Percentiles rank a stretch among this genome's conserved stretches.
These are phyloP conservation scores for Andricus grossulariae DNA, from an alignment of 1,140 invertebrate genomes.

Conservation along the genomic window DNA sequence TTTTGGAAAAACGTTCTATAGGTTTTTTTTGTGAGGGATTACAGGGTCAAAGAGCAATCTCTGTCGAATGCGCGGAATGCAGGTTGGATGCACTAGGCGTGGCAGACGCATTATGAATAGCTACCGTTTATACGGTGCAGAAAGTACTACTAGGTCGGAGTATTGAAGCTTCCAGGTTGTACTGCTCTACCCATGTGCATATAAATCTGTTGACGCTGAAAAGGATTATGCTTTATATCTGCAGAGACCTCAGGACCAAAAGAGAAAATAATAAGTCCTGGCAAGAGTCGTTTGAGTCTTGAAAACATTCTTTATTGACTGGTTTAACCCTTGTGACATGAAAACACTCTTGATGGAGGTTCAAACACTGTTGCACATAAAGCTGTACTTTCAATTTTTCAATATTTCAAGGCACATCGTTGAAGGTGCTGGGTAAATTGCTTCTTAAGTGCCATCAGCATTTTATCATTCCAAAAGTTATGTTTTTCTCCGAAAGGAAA, in stretches of 20 bases:
- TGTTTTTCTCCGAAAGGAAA: no score
- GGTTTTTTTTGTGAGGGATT: conserved; percentile 48
- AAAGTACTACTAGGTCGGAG: conserved; percentile 44
- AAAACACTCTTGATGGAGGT: no score
- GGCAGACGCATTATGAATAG: conserved; percentile 36
- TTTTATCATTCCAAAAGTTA: no score
- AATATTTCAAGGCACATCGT: no score
- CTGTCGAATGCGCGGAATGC: conserved; percentile 53
- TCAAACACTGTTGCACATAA: no score
- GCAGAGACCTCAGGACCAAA: conserved; percentile 38
- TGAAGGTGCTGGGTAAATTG: no score
- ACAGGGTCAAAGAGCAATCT: conserved; percentile 50
- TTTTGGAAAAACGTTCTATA: neutral
- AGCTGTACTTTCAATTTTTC: no score
- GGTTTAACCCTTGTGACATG: no score
- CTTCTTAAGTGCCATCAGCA: no score
- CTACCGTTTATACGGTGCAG: conserved; percentile 49
- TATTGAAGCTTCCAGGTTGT: conserved; percentile 40
- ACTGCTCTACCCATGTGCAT: conserved; percentile 45
- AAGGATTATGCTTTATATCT: conserved; percentile 40
- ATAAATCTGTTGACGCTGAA: conserved; percentile 33
- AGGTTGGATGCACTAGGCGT: conserved; percentile 36
- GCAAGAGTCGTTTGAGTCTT: conserved; percentile 14
- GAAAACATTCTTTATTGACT: neutral
- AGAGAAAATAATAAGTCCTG: conserved; percentile 32